Conservation (phyloP, 2,888 invertebrate genomes). For the Tethea ocularis region DNA sequence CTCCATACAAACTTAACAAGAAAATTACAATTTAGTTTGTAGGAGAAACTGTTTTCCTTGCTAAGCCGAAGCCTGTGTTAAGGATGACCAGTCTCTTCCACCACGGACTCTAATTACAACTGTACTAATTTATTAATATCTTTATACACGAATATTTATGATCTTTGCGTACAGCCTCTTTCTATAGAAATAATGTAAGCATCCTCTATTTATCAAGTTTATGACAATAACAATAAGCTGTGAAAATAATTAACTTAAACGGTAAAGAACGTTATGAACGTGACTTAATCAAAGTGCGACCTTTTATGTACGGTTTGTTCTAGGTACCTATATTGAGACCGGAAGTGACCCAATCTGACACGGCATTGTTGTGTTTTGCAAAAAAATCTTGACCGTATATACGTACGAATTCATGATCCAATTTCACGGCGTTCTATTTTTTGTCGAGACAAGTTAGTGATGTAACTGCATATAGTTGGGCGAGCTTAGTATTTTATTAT, state of each 20-base stretch:
- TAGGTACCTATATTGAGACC: conserved; percentile 20
- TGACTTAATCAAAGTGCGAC: neutral
- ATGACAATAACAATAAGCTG: neutral
- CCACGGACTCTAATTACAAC: too few relatives aligned
- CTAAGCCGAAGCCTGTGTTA: too few relatives aligned
- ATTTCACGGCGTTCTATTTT: neutral
- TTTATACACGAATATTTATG: too few relatives aligned
- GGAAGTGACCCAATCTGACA: conserved; percentile 30
- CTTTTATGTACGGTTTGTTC: neutral
- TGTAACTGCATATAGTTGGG: too few relatives aligned
- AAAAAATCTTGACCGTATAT: conserved; percentile 25
- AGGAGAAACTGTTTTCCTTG: too few relatives aligned
- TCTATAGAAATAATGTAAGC: too few relatives aligned
- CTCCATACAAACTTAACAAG: too few relatives aligned
- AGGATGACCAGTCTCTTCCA: too few relatives aligned
- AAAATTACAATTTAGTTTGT: too few relatives aligned
- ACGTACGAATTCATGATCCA: neutral
- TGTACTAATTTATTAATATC: too few relatives aligned
- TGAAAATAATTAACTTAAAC: neutral
- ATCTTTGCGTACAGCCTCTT: too few relatives aligned
- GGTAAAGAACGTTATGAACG: neutral
- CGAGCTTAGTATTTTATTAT: too few relatives aligned
- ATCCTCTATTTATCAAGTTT: neutral
- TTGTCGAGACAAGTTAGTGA: neutral
- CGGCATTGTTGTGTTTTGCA: conserved; percentile 25